phyloP scores from a whole-genome alignment of 2,113 vertebrate genomes.

The Mus pahari region DNA sequence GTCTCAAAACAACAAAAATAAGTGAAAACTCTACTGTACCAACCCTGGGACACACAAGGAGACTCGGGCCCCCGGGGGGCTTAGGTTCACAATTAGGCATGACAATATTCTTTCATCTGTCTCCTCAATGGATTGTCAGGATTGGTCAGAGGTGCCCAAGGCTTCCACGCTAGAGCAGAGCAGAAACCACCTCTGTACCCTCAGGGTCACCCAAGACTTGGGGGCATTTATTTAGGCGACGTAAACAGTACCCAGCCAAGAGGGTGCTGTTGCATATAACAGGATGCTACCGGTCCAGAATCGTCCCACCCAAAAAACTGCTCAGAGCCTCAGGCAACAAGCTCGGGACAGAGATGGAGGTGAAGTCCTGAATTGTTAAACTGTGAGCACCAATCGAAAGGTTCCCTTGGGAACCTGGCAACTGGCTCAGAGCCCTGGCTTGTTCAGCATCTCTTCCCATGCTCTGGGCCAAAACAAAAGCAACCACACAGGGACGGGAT shows the following conservation, averaged over 20 bases:
- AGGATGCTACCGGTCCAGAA: neutral
- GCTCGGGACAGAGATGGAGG: neutral
- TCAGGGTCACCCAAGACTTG: neutral
- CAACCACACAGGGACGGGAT: conserved; percentile 61
- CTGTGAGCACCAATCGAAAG: conserved; percentile 23
- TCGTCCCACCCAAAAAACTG: neutral
- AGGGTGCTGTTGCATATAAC: neutral
- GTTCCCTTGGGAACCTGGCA: conserved; percentile 55
- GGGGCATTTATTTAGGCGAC: neutral
- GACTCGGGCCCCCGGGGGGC: neutral
- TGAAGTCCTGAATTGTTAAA: conserved; percentile 32
- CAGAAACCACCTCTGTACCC: neutral
- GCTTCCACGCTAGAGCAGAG: neutral
- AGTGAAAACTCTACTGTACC: neutral
- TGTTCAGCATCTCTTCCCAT: conserved; percentile 69
- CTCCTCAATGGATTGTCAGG: neutral
- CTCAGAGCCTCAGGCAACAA: neutral
- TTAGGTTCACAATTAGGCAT: conserved; percentile 11
- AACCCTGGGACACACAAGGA: neutral
- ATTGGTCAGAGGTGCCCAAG: neutral
- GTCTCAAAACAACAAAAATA: neutral
- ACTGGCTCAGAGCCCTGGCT: conserved; percentile 63
- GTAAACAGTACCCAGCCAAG: neutral
- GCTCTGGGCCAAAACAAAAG: conserved; percentile 57
- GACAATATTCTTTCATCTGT: neutral